These are phyloP conservation scores for Contarinia nasturtii DNA, from an alignment of 1,140 invertebrate genomes.

Conservation along the genomic window DNA sequence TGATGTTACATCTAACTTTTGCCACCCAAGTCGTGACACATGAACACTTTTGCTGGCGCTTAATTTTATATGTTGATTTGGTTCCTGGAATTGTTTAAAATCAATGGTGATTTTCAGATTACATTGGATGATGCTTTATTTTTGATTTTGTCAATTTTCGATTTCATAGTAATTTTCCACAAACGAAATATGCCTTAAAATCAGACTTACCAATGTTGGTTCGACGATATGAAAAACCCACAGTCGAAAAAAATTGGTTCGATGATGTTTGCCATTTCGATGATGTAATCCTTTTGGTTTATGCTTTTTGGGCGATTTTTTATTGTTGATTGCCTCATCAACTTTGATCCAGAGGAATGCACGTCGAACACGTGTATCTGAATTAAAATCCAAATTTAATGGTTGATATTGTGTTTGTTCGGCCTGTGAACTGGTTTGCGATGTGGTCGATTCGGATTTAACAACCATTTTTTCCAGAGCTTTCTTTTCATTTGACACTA, in stretches of 20 bases:
- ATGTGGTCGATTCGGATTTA: no score
- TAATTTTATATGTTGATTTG: constrained; percentile 38
- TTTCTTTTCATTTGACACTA: no score
- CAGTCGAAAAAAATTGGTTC: not conserved
- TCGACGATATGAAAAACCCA: constrained; percentile 2
- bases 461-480: no score
- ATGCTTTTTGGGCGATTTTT: not conserved
- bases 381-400: no score
- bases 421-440: no score
- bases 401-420: no score
- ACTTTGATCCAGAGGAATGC: constrained; percentile 19
- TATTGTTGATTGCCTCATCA: constrained; percentile 6
- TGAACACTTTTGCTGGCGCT: constrained; percentile 49
- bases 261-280: not conserved
- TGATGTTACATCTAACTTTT: constrained; percentile 63
- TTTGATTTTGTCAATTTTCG: no score
- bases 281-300: not conserved
- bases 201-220: not conserved
- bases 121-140: not conserved
- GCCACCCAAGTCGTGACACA: constrained; percentile 55
- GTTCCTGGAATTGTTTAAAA: constrained; percentile 27
- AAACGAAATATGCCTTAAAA: no score
- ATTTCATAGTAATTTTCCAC: no score
- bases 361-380: constrained; percentile 13
- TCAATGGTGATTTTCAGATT: constrained; percentile 4